Base-by-base conservation (phyloP, 2,888 invertebrate genomes). In the Hoplodrina ambigua region DNA sequence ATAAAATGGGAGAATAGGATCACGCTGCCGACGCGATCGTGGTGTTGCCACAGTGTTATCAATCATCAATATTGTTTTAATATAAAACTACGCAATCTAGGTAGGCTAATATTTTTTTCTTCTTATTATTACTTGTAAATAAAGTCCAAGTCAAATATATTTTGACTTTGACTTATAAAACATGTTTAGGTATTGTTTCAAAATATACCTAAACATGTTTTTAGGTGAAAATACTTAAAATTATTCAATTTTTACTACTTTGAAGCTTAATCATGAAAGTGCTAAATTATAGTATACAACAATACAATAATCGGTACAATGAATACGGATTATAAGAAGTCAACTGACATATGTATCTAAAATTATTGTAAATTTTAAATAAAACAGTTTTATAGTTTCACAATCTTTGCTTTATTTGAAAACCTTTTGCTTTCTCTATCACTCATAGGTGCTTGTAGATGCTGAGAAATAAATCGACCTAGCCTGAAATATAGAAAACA, bases 331-430 rank as follows among this genome's bases (percentile, higher is more conserved):
- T 74, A 49, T 59, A 63, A 61, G 58, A 69, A 72, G 73, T 59
- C 17, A 66, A 52, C 19, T 63, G 58, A n/a, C n/a, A 52, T 13
- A 49, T 82, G 64, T 75, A 41, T 41, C 41, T 41, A 66, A 67
- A 49, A 61, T 54, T 54, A 54, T 68, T 73, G 64, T 83, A 72
- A 75, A 65, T 67, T 75, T 46, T 19, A 66, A 83, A 80, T 83
- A 75, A 83, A 84, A 68, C 44, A n/a, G 33, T 73, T 83, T 85
- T 83, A 78, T 85, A 83, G 71, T 70, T 83, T 83, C 72, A n/a
- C 74, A 78, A 80, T 71, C 46, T 75, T 78, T 74, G 69, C 67
- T 59, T 82, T 60, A 66, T 75, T 75, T 75, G 4, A 44, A 67
- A 25, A 54, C 33, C 49, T 17, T 15, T 20, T 37, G 17, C 17